Conservation (phyloP, 92 coral and sea anemone species). For the Siderastrea siderea region DNA sequence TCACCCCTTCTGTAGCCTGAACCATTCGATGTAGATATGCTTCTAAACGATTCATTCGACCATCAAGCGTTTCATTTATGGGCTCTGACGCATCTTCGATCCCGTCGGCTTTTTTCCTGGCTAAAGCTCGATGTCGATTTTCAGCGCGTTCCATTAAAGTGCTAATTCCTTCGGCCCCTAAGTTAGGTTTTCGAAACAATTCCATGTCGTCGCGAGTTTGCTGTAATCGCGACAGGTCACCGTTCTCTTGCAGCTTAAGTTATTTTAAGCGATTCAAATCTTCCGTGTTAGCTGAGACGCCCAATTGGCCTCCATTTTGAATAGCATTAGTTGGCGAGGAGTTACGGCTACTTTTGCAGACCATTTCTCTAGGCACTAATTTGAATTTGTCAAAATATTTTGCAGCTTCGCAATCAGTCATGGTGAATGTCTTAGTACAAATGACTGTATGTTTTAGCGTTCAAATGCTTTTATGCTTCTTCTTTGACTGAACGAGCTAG, state of each 20-base stretch:
- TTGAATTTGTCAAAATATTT: conserved; percentile 2
- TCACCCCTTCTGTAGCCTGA: background rate
- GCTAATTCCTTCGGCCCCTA: background rate
- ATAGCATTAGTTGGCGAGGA: background rate
- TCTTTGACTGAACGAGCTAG: background rate
- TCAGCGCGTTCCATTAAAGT: background rate
- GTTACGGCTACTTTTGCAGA: background rate
- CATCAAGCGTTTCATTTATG: background rate
- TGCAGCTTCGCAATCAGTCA: conserved; percentile 5
- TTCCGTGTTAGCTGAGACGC: background rate
- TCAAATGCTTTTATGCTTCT: background rate
- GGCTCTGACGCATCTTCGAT: background rate
- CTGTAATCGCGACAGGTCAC: background rate
- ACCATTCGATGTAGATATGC: background rate
- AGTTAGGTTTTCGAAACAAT: background rate
- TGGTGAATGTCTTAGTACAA: background rate
- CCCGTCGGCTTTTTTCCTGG: background rate
- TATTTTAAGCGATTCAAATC: conserved; percentile 1
- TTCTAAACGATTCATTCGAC: conserved; percentile 5
- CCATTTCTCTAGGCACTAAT: background rate
- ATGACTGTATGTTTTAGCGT: too few relatives aligned
- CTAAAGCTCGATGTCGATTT: background rate
- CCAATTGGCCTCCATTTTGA: background rate
- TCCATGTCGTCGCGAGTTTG: background rate
- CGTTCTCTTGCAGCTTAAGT: conserved; percentile 5